Percentiles rank a stretch among this genome's conserved stretches.
phyloP scores from a whole-genome alignment of 2,888 invertebrate genomes.

The Drosophila dives region DNA sequence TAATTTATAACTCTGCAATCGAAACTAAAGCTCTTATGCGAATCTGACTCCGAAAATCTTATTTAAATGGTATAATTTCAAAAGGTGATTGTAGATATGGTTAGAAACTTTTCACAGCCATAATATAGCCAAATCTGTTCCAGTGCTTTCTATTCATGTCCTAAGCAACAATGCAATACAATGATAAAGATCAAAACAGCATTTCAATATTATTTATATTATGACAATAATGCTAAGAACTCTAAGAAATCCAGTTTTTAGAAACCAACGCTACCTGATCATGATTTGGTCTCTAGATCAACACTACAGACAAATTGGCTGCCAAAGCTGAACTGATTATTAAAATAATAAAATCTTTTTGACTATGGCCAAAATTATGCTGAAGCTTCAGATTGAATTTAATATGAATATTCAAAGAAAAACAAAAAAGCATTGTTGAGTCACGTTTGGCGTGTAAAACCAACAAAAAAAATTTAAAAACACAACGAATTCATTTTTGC shows the following conservation, averaged over 20 bases:
- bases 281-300: background rate
- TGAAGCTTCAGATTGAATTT: background rate
- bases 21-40: background rate
- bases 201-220: background rate
- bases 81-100: background rate
- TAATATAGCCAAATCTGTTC: background rate
- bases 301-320: background rate
- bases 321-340: background rate
- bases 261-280: background rate
- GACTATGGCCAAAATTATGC: background rate
- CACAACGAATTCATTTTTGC: conserved; percentile 40
- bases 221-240: background rate
- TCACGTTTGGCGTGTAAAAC: background rate
- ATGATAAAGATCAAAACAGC: background rate
- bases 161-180: too few relatives aligned
- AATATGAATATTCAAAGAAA: background rate
- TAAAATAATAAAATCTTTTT: background rate
- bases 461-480: conserved; percentile 39
- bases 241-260: background rate
- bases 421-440: background rate
- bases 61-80: background rate
- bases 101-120: background rate
- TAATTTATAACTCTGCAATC: background rate
- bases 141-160: background rate
- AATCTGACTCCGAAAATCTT: background rate